Evolutionary conservation across 2,888 invertebrate genomes (phyloP), one percentile per base, ranked within the genome.

Genomic region (Nomada ferruginata): DNA sequence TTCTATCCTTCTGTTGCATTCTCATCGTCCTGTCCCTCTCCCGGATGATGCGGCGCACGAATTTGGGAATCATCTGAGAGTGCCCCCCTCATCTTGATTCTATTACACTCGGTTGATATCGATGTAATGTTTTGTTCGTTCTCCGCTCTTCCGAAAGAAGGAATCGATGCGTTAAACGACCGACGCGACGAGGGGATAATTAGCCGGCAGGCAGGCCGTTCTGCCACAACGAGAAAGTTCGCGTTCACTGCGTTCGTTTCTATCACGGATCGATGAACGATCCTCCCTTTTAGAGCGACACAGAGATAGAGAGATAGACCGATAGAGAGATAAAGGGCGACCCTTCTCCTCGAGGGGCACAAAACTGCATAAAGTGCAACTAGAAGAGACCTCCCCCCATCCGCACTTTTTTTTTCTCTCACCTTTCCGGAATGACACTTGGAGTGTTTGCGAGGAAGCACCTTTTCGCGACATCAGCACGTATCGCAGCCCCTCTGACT

Each of bases 141-240:
- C 42, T 78, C 52, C 55, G 65, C 20, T 76, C 23, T 70, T 76
- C 72, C 65, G 82, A 79, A 76, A 73, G 66, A 73, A 73, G 79
- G 82, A 83, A 83, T 76, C 80, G 85, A 84, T 76, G 87, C 88
- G 85, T 87, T 86, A 86, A 89, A 86, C 81, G 79, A 84, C 69
- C 83, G 75, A 66, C 87, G 81, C 36, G 36, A 47, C 47, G 47
- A 85, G 85, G 85, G 85, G 88, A 86, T 87, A 86, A 89, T 89
- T 89, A 89, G 85, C 80, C 84, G 79, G 81, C 86, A 82, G 57
- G 83, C 85, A 79, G 73, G 83, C 71, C 73, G 82, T 76, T 79
- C 83, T 82, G 60, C 66, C 75, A 53, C 69, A 61, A 77, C 52
- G 71, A 64, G 74, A 61, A 74, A 53, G 71, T 47, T 63, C 79